These are phyloP conservation scores for Cygnus olor DNA, from an alignment of 2,797 vertebrate species.

Conservation along the genomic window DNA sequence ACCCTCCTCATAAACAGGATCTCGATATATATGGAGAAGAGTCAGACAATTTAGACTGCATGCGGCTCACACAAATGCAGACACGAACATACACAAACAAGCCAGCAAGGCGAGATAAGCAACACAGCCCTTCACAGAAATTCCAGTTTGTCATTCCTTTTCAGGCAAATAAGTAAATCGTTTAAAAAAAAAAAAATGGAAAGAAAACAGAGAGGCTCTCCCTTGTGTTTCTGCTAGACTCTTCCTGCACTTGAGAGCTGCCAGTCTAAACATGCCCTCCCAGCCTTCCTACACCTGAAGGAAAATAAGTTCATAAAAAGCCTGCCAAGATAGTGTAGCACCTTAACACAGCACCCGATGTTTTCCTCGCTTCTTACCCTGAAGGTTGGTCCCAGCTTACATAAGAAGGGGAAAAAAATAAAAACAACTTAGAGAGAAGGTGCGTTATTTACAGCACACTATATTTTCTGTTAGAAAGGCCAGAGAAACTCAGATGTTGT, in stretches of 20 bases:
- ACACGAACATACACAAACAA: constrained; percentile 42
- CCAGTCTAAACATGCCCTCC: constrained; percentile 27
- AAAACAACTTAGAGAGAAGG: background rate
- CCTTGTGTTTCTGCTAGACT: background rate
- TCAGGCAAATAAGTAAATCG: constrained; percentile 1
- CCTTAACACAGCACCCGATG: background rate
- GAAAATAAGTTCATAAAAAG: constrained; percentile 22
- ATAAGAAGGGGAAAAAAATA: background rate
- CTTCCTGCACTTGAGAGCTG: constrained; percentile 2
- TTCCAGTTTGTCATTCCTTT: background rate
- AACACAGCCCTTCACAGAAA: constrained; percentile 14
- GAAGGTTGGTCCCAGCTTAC: background rate
- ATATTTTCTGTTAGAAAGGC: background rate
- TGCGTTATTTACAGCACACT: background rate
- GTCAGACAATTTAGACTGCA: constrained; percentile 52
- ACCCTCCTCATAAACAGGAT: constrained; percentile 74
- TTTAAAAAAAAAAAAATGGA: background rate
- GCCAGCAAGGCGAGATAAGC: constrained; percentile 24
- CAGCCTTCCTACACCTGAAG: background rate
- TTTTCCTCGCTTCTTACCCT: background rate
- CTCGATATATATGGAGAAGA: constrained; percentile 57
- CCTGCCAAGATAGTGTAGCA: background rate
- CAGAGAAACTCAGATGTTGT: background rate
- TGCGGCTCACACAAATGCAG: constrained; percentile 28
- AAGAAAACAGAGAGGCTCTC: background rate